These are phyloP conservation scores for Otis tarda DNA, from an alignment of 2,113 vertebrate species.

Conservation along the genomic window DNA sequence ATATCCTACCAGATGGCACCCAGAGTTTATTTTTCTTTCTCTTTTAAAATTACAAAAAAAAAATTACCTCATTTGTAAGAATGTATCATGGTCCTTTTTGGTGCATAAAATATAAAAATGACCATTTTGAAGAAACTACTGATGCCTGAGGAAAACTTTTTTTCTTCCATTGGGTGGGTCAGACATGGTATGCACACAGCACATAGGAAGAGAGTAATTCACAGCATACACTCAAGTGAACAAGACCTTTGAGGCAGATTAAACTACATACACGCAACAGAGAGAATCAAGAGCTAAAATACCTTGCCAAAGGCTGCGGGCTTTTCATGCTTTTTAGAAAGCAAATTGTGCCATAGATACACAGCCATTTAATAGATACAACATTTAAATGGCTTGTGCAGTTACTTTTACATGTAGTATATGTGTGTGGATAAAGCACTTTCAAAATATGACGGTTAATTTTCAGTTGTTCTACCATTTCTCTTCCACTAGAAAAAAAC, in stretches of 20 bases:
- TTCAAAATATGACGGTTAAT: not conserved
- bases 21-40: not conserved
- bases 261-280: not conserved
- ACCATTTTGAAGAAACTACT: not conserved
- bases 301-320: not conserved
- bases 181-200: not conserved
- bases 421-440: not conserved
- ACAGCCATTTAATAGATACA: slow-evolving; percentile 5
- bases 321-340: not conserved
- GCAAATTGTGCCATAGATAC: not conserved
- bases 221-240: not conserved
- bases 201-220: not conserved
- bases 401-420: not conserved
- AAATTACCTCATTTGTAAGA: not conserved
- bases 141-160: not conserved
- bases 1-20: slow-evolving; percentile 37
- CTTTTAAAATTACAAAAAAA: not conserved
- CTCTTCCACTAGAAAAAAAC: not conserved
- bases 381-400: not conserved
- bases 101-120: not conserved
- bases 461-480: slow-evolving; percentile 36
- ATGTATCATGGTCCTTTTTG: not conserved
- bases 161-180: not conserved
- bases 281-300: not conserved
- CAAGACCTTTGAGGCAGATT: slow-evolving; percentile 46